phyloP scores from a whole-genome alignment of 2,888 invertebrate genomes.

The Paralinhomoeus sp. region DNA sequence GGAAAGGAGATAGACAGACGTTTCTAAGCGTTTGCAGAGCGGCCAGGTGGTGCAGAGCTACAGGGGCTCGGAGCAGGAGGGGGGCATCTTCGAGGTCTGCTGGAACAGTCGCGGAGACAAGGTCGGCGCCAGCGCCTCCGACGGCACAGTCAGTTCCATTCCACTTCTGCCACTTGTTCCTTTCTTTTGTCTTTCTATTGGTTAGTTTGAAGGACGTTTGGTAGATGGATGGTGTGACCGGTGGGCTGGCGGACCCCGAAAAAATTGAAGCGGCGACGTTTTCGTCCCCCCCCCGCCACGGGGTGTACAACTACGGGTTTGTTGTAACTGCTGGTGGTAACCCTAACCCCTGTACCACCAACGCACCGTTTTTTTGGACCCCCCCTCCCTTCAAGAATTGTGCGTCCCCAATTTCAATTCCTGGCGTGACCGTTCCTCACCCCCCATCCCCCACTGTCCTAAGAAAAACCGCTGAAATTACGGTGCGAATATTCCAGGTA shows the following conservation, averaged over 20 bases:
- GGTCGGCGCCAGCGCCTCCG: conserved; percentile 92
- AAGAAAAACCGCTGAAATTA: not conserved
- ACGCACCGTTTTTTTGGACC: too few relatives aligned
- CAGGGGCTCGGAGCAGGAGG: conserved; percentile 47
- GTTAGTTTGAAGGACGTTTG: not conserved
- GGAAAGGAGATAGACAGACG: not conserved
- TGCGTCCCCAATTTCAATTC: not conserved
- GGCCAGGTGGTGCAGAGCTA: conserved; percentile 90
- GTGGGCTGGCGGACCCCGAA: too few relatives aligned
- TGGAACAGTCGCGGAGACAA: conserved; percentile 96
- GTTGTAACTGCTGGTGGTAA: too few relatives aligned
- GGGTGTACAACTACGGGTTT: too few relatives aligned
- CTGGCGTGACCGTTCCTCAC: not conserved
- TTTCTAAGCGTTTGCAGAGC: conserved; percentile 34
- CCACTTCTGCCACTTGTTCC: not conserved
- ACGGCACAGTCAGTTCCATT: conserved; percentile 57
- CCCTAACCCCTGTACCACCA: too few relatives aligned
- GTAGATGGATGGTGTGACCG: too few relatives aligned
- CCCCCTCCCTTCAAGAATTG: too few relatives aligned
- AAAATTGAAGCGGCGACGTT: too few relatives aligned
- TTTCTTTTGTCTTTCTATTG: not conserved
- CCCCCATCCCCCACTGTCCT: not conserved
- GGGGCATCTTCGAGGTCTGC: conserved; percentile 91
- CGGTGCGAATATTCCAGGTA: conserved; percentile 1
- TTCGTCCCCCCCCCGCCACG: too few relatives aligned